These are phyloP conservation scores for Drosophila neocordata DNA, from an alignment of 1,140 invertebrate genomes.

Conservation along the genomic window DNA sequence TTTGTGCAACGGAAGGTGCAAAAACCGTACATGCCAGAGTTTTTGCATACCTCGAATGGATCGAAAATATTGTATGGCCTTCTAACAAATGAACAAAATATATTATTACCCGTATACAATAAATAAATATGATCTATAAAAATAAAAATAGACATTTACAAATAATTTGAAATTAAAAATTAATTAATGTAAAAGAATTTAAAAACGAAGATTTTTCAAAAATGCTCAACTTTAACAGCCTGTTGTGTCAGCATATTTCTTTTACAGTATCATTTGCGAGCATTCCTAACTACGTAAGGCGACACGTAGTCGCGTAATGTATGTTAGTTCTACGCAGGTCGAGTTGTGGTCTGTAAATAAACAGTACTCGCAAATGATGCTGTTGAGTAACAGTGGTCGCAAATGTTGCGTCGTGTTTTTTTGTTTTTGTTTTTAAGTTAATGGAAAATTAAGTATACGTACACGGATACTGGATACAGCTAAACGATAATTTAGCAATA, in stretches of 20 bases:
- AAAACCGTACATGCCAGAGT: not conserved
- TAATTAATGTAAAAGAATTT: too few relatives aligned
- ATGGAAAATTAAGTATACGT: conserved; percentile 9
- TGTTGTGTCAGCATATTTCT: too few relatives aligned
- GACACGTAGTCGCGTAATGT: not conserved
- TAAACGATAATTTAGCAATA: not conserved
- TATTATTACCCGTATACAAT: too few relatives aligned
- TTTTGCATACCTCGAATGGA: not conserved
- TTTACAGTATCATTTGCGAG: too few relatives aligned
- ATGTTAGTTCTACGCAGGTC: not conserved
- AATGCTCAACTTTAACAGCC: too few relatives aligned
- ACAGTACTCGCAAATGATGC: not conserved
- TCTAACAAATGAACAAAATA: too few relatives aligned
- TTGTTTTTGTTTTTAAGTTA: conserved; percentile 10
- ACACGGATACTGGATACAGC: not conserved
- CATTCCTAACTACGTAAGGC: too few relatives aligned
- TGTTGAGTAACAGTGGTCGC: conserved; percentile 1
- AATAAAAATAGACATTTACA: too few relatives aligned
- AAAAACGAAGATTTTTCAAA: too few relatives aligned
- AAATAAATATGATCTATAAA: too few relatives aligned
- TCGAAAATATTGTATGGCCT: conserved; percentile 1
- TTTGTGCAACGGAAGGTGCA: not conserved
- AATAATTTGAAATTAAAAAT: too few relatives aligned
- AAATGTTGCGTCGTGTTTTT: not conserved
- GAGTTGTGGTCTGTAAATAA: not conserved